A percentile compares a stretch with the other conserved stretches of the same genome.
Conservation (phyloP, 2,888 invertebrate species). For the Embidobia sp. region DNA sequence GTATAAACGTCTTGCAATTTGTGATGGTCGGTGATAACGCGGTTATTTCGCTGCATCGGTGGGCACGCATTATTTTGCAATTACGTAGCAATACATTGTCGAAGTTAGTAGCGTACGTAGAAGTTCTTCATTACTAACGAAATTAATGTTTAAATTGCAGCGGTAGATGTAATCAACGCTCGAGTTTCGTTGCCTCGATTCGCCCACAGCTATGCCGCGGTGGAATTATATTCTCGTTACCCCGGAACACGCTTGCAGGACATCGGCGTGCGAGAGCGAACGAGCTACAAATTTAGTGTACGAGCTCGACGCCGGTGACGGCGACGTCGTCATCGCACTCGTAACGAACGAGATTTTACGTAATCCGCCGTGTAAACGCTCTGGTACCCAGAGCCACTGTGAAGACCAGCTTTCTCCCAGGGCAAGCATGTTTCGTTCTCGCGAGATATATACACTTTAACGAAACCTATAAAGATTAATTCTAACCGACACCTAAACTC, state of each 20-base stretch:
- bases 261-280: slow-evolving; percentile 2
- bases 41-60: slow-evolving; percentile 29
- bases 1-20: slow-evolving; percentile 34
- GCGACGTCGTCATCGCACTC: slow-evolving; percentile 38
- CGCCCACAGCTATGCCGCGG: slow-evolving; percentile 2
- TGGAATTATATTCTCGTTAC: slow-evolving; percentile 63
- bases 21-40: slow-evolving; percentile 34
- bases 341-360: slow-evolving; percentile 53
- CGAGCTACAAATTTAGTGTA: slow-evolving; percentile 21
- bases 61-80: slow-evolving; percentile 43
- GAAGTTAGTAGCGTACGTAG: slow-evolving; percentile 32
- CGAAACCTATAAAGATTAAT: background rate
- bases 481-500: background rate
- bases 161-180: slow-evolving; percentile 41
- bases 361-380: slow-evolving; percentile 54
- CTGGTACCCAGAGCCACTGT: slow-evolving; percentile 30
- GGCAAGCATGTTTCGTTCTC: slow-evolving; percentile 29
- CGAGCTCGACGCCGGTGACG: slow-evolving; percentile 15
- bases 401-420: slow-evolving; percentile 57
- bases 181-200: slow-evolving; percentile 38
- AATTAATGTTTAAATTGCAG: slow-evolving; percentile 58
- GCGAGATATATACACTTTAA: slow-evolving; percentile 21
- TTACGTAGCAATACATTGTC: slow-evolving; percentile 41
- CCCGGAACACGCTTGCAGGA: slow-evolving; percentile 53
- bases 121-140: slow-evolving; percentile 44